Conservation (phyloP, 2,113 vertebrate genomes). For the Mustelus asterias region DNA sequence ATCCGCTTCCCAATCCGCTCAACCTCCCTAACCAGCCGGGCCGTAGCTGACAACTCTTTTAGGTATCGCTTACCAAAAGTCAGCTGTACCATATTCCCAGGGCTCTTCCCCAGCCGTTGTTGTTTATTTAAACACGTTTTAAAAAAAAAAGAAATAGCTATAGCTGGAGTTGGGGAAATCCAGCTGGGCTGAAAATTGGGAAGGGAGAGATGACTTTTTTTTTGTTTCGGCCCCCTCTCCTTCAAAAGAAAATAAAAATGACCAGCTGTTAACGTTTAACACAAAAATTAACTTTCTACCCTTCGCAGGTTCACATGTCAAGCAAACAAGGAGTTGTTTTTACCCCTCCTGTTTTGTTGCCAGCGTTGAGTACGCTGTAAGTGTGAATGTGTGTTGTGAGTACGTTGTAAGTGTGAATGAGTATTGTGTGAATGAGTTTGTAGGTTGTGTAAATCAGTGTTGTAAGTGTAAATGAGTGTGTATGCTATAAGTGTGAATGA, state of each 20-base stretch:
- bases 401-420: no score
- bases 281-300: neutral
- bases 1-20: neutral
- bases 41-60: neutral
- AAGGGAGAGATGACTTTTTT: neutral
- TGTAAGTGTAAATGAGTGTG: no score
- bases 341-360: neutral
- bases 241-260: neutral
- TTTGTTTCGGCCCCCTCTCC: no score
- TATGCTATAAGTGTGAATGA: no score
- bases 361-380: neutral
- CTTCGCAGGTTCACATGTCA: neutral
- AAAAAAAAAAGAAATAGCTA: no score
- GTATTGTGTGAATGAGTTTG: no score
- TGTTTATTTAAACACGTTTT: neutral
- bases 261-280: neutral
- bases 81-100: neutral
- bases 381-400: neutral
- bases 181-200: neutral
- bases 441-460: no score
- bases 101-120: neutral
- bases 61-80: neutral
- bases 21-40: neutral
- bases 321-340: neutral
- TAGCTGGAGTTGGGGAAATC: neutral